Percentiles rank a stretch among this genome's conserved stretches.
These are phyloP conservation scores for Papilio demoleus DNA, from an alignment of 2,888 invertebrate species.

Conservation along the genomic window DNA sequence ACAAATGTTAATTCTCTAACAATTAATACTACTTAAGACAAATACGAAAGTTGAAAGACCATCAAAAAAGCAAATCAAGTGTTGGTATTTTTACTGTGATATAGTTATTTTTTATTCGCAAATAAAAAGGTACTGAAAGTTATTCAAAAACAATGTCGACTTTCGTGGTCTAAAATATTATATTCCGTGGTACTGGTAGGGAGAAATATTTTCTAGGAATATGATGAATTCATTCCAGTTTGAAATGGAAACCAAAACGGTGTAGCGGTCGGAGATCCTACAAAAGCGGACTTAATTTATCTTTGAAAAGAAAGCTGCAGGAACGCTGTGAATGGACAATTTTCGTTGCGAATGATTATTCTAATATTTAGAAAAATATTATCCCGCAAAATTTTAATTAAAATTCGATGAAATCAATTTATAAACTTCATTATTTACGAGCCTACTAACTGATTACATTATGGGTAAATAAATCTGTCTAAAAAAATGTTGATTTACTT, in stretches of 20 bases:
- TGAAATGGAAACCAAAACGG: constrained; percentile 28
- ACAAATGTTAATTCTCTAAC: no score
- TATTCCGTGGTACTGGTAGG: not conserved
- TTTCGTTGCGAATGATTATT: constrained; percentile 12
- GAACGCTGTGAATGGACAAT: constrained; percentile 22
- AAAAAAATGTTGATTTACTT: constrained; percentile 8
- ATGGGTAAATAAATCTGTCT: no score
- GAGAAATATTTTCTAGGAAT: constrained; percentile 21
- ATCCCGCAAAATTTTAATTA: not conserved
- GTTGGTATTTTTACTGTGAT: no score
- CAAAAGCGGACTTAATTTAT: constrained; percentile 34
- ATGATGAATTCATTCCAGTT: constrained; percentile 11
- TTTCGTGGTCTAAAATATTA: not conserved
- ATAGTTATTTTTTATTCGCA: not conserved
- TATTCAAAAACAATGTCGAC: not conserved
- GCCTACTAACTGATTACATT: not conserved
- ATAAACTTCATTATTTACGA: not conserved
- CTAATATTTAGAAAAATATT: not conserved
- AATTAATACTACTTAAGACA: no score
- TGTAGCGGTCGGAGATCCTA: constrained; percentile 20
- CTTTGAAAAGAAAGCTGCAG: constrained; percentile 27
- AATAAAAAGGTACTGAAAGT: not conserved
- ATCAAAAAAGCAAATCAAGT: no score
- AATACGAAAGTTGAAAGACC: no score
- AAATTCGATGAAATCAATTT: not conserved